Base-by-base conservation (phyloP, 64 coral and sea anemone species). In the Montipora foliosa region DNA sequence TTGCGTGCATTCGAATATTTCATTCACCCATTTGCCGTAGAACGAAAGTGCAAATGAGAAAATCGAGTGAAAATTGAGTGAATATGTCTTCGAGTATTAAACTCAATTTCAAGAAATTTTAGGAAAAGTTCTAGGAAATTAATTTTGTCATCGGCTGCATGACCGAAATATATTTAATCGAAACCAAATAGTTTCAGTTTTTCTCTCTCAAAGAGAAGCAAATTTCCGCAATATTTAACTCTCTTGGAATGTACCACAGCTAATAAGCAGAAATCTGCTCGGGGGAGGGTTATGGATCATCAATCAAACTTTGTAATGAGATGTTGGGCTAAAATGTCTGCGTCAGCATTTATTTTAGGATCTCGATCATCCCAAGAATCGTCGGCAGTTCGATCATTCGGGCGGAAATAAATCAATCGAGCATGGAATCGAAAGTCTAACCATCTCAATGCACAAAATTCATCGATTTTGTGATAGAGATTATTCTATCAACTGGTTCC, bases 261-360 rank as follows among this genome's bases (percentile, higher is more conserved):
- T 8, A 8, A 57, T 57, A 11, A 57, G 6, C 53, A 57, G 13
- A 64, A 55, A 55, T 55, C 52, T 64, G 14, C 61, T 12, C 11
- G 5, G 14, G 13, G 61, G 61, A 57, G 6, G 61, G 61, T 64
- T 64, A 19, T 15, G 61, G 61, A 64, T 16, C 9, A 64, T 14
- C 14, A 64, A 55, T 55, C 10, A 55, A 55, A 7, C 52, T 55
- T 10, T 55, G 52, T 55, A 55, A 10, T 10, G 10, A 55, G 10
- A 10, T 7, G 52, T 58, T 45, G 48, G 22, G 57, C 6, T 59
- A 11, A 80, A 80, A 57, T 5, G 24, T 6, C 20, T 25, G 9
- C 3, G 78, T 80, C 78, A 80, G 78, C 78, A 80, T 58, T 22
- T 57, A 57, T 16, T 57, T 80, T 24, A 80, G 9, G 3, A 64